Evolutionary conservation across 1,140 invertebrate species (phyloP).

Genomic region (Psix sp.): DNA sequence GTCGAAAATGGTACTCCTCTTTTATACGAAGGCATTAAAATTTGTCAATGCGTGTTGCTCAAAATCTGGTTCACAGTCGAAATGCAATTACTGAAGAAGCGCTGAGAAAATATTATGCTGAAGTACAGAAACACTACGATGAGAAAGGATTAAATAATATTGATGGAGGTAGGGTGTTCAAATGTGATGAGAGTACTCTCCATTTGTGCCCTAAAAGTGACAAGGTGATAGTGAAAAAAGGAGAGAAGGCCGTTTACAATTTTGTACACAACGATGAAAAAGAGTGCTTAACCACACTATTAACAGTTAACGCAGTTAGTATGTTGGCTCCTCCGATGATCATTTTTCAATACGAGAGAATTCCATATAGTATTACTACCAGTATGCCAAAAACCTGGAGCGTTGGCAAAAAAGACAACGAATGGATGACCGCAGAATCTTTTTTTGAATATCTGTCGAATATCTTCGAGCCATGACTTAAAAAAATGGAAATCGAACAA

Average conservation of each 20-base stretch:
- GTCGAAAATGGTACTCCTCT: constrained; percentile 35
- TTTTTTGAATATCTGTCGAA: constrained; percentile 65
- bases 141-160: constrained; percentile 2
- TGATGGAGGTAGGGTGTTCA: constrained; percentile 45
- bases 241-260: constrained; percentile 60
- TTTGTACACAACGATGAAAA: constrained; percentile 24
- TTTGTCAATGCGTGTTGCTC: constrained; percentile 17
- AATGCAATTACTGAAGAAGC: constrained; percentile 4
- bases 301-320: constrained; percentile 27
- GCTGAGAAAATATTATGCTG: constrained; percentile 1
- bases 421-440: constrained; percentile 62
- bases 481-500: constrained; percentile 32
- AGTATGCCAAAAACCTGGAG: constrained; percentile 34
- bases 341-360: constrained; percentile 21
- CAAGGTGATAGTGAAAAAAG: constrained; percentile 60
- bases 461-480: constrained; percentile 66
- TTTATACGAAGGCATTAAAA: constrained; percentile 34
- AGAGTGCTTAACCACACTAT: constrained; percentile 28
- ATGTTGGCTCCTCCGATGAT: constrained; percentile 17
- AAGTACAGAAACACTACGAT: constrained; percentile 6
- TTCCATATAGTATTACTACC: constrained; percentile 17
- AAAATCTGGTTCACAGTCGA: too few relatives aligned
- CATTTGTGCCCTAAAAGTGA: constrained; percentile 47
- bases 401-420: constrained; percentile 49
- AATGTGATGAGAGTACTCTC: constrained; percentile 71